A percentile compares a stretch with the other conserved stretches of the same genome.
These are phyloP conservation scores for Channa maculata DNA, from an alignment of 2,113 vertebrate species.

Conservation along the genomic window DNA sequence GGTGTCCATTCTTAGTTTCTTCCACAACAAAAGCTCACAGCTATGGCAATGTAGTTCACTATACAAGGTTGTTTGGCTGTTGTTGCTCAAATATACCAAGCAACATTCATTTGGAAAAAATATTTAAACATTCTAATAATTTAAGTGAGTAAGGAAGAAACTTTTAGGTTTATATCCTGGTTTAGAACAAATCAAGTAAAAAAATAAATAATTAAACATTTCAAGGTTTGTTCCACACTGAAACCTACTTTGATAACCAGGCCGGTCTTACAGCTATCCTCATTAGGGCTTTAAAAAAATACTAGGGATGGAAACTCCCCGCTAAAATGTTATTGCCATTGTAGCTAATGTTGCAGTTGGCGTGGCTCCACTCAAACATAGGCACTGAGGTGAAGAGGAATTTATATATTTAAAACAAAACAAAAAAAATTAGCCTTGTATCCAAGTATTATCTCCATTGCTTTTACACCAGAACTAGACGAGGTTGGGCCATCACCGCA, in stretches of 20 bases:
- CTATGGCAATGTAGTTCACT: conserved; percentile 28
- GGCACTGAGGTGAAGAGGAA: conserved; percentile 94
- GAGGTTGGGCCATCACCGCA: neutral
- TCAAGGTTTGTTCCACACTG: conserved; percentile 1
- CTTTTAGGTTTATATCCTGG: neutral
- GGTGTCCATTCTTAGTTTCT: neutral
- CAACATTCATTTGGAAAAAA: conserved; percentile 20
- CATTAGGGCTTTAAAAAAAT: conserved; percentile 46
- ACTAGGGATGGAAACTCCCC: conserved; percentile 32
- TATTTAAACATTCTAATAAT: neutral
- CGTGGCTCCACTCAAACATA: conserved; percentile 84
- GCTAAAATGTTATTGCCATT: conserved; percentile 80
- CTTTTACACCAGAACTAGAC: conserved; percentile 12
- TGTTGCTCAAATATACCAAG: conserved; percentile 19
- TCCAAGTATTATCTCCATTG: conserved; percentile 72
- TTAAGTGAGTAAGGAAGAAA: neutral
- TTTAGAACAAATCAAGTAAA: conserved; percentile 5
- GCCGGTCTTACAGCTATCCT: conserved; percentile 8
- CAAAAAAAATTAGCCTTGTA: too few species aligned
- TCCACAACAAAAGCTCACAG: conserved; percentile 27
- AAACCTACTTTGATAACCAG: conserved; percentile 8
- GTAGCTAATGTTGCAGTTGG: conserved; percentile 83
- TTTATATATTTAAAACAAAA: too few species aligned
- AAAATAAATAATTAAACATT: neutral
- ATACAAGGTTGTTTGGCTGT: conserved; percentile 20